A percentile compares a stretch with the other conserved stretches of the same genome.
Evolutionary conservation across 2,888 invertebrate species (phyloP).

Genomic region (Meganola albula): DNA sequence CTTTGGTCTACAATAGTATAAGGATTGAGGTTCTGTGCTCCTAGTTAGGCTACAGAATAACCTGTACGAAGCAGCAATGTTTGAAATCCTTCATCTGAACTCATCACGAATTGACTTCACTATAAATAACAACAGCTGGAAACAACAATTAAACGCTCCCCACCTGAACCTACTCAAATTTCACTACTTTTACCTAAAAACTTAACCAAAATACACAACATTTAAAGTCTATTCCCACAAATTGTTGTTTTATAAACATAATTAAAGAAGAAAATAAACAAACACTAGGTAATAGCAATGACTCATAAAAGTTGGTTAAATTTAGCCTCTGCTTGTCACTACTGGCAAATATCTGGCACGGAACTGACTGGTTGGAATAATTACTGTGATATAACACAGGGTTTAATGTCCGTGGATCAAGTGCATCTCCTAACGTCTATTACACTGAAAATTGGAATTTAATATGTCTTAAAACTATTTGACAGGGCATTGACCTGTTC

Average conservation of each 20-base stretch:
- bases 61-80: too few species aligned
- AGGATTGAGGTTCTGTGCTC: too few species aligned
- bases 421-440: too few species aligned
- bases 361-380: slow-evolving; percentile 4
- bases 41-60: too few species aligned
- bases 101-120: too few species aligned
- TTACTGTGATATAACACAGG: background rate
- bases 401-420: background rate
- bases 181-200: background rate
- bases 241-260: slow-evolving; percentile 24
- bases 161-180: background rate
- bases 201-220: background rate
- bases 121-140: background rate
- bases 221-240: slow-evolving; percentile 10
- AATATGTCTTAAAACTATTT: background rate
- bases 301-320: slow-evolving; percentile 31
- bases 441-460: background rate
- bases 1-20: too few species aligned
- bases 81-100: too few species aligned
- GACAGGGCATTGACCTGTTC: background rate
- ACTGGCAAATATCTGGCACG: slow-evolving; percentile 16
- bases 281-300: slow-evolving; percentile 18
- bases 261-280: slow-evolving; percentile 18
- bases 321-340: slow-evolving; percentile 18
- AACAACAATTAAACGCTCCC: background rate